A percentile compares a stretch with the other conserved stretches of the same genome.
These are phyloP conservation scores for honey bee (Apis mellifera) DNA, from an alignment of 1,140 invertebrate genomes.

Conservation along the genomic window DNA sequence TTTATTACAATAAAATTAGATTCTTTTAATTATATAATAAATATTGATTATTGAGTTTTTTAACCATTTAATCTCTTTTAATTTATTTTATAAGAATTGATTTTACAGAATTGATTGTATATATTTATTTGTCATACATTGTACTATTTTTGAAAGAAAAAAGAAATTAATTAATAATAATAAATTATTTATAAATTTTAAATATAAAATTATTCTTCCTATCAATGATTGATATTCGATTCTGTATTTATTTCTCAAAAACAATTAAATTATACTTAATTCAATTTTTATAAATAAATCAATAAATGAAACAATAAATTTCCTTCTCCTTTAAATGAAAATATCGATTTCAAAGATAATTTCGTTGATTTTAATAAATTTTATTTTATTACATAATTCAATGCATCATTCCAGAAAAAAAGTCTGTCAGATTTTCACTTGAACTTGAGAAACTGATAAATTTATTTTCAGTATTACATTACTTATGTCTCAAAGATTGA, in stretches of 20 bases:
- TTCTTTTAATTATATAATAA: too few species aligned
- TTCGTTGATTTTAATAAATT: neutral
- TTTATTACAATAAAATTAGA: too few species aligned
- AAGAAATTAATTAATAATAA: neutral
- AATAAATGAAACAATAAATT: neutral
- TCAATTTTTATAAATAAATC: neutral
- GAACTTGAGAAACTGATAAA: conserved; percentile 3
- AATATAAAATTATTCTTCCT: neutral
- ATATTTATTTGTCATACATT: neutral
- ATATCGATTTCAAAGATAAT: neutral
- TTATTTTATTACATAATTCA: neutral
- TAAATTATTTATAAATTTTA: neutral
- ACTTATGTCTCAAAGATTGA: neutral
- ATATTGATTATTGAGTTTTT: neutral
- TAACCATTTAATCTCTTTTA: neutral
- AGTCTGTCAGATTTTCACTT: conserved; percentile 1
- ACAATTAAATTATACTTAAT: neutral
- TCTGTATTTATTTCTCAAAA: too few species aligned
- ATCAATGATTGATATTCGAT: neutral
- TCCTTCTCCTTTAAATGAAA: neutral
- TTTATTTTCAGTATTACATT: neutral
- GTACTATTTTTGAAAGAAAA: neutral
- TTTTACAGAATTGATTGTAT: neutral
- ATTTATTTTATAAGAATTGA: neutral
- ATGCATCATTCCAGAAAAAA: neutral